A percentile compares a stretch with the other conserved stretches of the same genome.
Evolutionary conservation across 2,797 vertebrate genomes (phyloP).

Genomic region (Acanthurus leucopareius): DNA sequence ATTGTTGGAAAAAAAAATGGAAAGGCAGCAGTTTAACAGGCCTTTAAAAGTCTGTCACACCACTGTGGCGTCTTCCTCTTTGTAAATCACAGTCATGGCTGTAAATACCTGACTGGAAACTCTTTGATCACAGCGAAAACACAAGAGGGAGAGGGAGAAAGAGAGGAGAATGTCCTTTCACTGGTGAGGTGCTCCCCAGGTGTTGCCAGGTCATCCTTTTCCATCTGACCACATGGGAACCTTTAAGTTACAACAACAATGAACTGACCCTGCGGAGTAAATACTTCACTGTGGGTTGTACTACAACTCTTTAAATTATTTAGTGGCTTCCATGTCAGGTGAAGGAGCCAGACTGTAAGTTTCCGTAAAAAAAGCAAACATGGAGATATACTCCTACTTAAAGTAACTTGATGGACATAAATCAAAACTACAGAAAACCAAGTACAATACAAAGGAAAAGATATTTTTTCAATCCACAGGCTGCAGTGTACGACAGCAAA

Average conservation of each 20-base stretch:
- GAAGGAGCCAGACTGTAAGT: neutral
- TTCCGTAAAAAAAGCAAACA: neutral
- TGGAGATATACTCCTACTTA: neutral
- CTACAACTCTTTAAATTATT: neutral
- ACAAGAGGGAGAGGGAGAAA: conserved; percentile 7
- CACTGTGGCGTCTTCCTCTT: conserved; percentile 56
- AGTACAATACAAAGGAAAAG: too few relatives aligned
- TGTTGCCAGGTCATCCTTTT: conserved; percentile 35
- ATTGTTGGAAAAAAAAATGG: neutral
- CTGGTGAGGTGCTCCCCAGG: conserved; percentile 22
- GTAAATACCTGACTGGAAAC: conserved; percentile 57
- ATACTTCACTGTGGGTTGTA: too few relatives aligned
- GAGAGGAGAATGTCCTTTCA: conserved; percentile 23
- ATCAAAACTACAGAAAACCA: neutral
- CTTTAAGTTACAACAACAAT: neutral
- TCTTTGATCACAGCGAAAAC: conserved; percentile 64
- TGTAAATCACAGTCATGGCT: conserved; percentile 53
- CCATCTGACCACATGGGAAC: conserved; percentile 1
- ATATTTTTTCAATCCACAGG: too few relatives aligned
- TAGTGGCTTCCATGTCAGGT: neutral
- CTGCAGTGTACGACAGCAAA: too few relatives aligned
- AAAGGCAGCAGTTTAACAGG: conserved; percentile 32
- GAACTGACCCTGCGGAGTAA: neutral
- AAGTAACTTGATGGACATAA: neutral
- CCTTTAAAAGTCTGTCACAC: conserved; percentile 53